Evolutionary conservation across 2,113 vertebrate species (phyloP).

Genomic region (Menura novaehollandiae): DNA sequence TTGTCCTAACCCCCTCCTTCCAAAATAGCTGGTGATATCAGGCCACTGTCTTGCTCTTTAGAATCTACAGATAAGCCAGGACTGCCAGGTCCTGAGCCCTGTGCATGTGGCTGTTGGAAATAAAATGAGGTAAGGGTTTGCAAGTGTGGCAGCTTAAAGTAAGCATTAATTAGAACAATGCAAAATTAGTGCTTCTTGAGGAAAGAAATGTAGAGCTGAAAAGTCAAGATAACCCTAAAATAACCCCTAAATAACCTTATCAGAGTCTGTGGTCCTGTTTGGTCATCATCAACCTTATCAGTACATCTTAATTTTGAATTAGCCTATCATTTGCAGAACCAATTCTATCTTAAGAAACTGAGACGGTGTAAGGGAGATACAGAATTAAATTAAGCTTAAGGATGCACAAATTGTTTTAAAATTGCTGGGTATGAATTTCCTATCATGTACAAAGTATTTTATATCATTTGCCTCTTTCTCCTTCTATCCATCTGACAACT

Average conservation of each 20-base stretch:
- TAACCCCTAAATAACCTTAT: slow-evolving; percentile 34
- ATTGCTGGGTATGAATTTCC: neutral
- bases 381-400: slow-evolving; percentile 23
- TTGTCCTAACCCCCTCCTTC: neutral
- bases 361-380: neutral
- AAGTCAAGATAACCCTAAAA: slow-evolving; percentile 46
- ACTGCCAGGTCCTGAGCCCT: neutral
- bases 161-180: neutral
- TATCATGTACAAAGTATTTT: neutral
- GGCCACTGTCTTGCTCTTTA: neutral
- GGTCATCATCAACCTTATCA: slow-evolving; percentile 44
- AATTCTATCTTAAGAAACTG: slow-evolving; percentile 16
- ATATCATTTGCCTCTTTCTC: neutral
- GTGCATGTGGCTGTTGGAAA: neutral
- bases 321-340: slow-evolving; percentile 19
- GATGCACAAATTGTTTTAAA: neutral
- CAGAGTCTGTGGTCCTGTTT: neutral
- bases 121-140: neutral
- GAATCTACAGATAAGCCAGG: neutral
- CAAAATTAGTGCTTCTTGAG: neutral
- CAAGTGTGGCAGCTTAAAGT: neutral
- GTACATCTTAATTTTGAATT: slow-evolving; percentile 64
- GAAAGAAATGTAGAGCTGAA: slow-evolving; percentile 1
- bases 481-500: neutral
- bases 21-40: neutral